Evolutionary conservation across 2,113 vertebrate species (phyloP), one percentile per base, ranked within the genome.

Genomic region (Puma concolor): DNA sequence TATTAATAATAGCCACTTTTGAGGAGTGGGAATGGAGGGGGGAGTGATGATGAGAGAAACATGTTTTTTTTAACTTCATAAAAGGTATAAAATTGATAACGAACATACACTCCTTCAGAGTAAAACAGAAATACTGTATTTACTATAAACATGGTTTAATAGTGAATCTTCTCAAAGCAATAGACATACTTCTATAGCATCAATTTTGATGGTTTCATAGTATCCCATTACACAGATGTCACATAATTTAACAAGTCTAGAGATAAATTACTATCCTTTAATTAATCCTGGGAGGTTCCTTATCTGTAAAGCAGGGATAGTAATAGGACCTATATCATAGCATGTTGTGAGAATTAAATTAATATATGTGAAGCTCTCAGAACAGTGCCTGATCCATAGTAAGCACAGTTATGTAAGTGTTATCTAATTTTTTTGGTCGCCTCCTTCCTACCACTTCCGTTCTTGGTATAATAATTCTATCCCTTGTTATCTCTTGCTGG

Each of bases 391-490:
- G 38, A 60, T 2, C 14, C 29, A 83, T 1, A 6, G 54, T 69
- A 38, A 79, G 10, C 25, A 44, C 19, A 64, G 64, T 69, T 84
- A 69, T 79, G 2, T 85, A 92, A 83, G 63, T 82, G n/a, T 71
- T 80, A 93, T 23, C 74, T 52, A 77, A 36, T 91, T 82, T 33
- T 72, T 85, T 90, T 67, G 79, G 31, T 69, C 4, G 5, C 23
- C 17, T 95, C 38, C 63, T 95, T 95, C 23, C 33, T 80, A 64
- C 13, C 27, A 52, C 25, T 95, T 97, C 77, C 95, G 41, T 94
- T 93, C 38, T 83, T 88, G 72, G 27, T 85, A 97, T 19, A 96
- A 31, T 77, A 97, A 91, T 95, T 88, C 52, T 72, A 96, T 36
- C 86, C 92, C n/a, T 89, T 94, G 6, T 90, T 93, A 86, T 95